Base-by-base conservation (phyloP, 2,113 vertebrate genomes). In the Capricornis sumatraensis region DNA sequence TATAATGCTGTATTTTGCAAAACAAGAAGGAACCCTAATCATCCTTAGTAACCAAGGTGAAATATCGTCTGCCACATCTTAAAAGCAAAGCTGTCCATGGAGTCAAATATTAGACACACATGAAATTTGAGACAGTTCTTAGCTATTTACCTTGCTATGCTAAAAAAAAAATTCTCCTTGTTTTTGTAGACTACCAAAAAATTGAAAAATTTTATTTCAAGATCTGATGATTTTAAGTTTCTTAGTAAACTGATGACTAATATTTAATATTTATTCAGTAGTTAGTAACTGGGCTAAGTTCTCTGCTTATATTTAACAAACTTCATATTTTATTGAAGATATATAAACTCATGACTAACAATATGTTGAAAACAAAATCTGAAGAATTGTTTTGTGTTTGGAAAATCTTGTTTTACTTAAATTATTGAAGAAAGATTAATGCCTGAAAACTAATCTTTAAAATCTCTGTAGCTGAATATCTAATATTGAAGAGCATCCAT, bases 1-100 rank as follows among this genome's bases (percentile, higher is more conserved):
- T 97, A 96, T 55, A 97, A 67, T 76, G 19, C 6, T 89, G 3
- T 81, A 71, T 4, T 87, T 92, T 92, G 84, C 28, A 97, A 98
- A 98, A 78, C 67, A 8, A 97, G 82, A 64, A 93, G 45, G 82
- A 79, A 94, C 74, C 92, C 36, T 50, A 50, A 78, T 25, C 7
- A 83, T 97, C 78, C 45, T 98, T 83, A 90, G 60, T 97, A 96
- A 98, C 76, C 76, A 53, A 92, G 86, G 16, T 82, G 85, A 98
- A 98, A 89, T 23, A 93, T 67, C 6, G 85, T 91, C 19, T 90
- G 76, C 12, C 92, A 0, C 81, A 84, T 89, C 97, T 98, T 88
- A 60, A 97, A 97, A 94, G 79, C 16, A 94, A 6, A 97, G 64
- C 33, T 96, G 87, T 36, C 13, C 53, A n/a, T 43, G 57, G 14